Conservation (phyloP, 2,113 vertebrate species). For the Melanerpes formicivorus region DNA sequence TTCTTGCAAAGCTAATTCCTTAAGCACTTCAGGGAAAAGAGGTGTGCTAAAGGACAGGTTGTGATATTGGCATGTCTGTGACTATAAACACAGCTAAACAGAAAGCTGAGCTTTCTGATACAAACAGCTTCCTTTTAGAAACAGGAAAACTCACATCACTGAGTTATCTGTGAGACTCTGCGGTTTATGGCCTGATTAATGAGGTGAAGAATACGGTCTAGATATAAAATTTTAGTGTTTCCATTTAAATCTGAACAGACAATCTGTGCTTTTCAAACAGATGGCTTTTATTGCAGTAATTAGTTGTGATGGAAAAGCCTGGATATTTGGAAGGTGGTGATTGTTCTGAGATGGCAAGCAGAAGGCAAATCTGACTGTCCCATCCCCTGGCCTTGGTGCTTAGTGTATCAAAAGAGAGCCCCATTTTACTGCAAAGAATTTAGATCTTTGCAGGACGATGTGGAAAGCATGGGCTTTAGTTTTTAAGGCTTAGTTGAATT, state of each 20-base stretch:
- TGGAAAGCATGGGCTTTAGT: not conserved
- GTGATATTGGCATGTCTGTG: not conserved
- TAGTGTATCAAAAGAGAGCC: not conserved
- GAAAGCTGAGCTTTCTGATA: not conserved
- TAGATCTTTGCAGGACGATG: not conserved
- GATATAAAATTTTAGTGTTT: not conserved
- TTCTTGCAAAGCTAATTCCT: not conserved
- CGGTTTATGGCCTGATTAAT: not conserved
- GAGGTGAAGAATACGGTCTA: not conserved
- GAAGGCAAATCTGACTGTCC: not conserved
- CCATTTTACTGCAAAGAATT: not conserved
- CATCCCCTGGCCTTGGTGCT: not conserved
- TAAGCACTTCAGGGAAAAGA: not conserved
- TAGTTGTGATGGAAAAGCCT: not conserved
- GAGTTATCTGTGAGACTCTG: not conserved
- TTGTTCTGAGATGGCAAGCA: not conserved
- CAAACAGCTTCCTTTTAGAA: not conserved
- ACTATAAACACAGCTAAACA: not conserved
- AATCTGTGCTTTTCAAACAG: conserved; percentile 6
- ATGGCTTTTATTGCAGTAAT: conserved; percentile 25
- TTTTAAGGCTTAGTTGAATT: not conserved
- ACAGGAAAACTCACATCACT: not conserved
- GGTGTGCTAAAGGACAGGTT: not conserved
- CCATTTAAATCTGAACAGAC: not conserved
- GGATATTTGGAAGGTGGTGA: not conserved